phyloP scores from a whole-genome alignment of 1,140 invertebrate genomes.

The Callitettix versicolor region DNA sequence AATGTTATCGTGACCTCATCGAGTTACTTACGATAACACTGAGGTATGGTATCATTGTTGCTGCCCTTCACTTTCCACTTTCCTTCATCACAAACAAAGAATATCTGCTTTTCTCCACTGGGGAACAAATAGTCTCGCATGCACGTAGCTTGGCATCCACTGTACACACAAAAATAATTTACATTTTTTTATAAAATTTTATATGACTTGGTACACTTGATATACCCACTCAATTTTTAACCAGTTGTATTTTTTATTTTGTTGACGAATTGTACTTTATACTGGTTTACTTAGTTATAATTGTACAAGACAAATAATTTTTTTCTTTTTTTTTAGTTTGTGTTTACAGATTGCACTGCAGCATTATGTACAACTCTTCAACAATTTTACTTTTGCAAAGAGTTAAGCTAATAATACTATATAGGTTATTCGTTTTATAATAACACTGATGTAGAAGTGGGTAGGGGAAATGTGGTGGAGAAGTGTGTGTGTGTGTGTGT shows the following conservation, averaged over 20 bases:
- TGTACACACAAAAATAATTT: conserved; percentile 20
- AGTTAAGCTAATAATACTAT: no score
- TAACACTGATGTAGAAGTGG: no score
- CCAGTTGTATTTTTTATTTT: neutral
- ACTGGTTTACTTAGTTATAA: neutral
- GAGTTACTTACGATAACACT: conserved; percentile 47
- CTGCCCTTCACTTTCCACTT: conserved; percentile 43
- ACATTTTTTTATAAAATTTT: conserved; percentile 1
- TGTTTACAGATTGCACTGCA: no score
- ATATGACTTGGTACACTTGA: neutral
- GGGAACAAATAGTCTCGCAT: conserved; percentile 44
- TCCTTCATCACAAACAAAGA: conserved; percentile 40
- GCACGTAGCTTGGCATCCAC: conserved; percentile 45
- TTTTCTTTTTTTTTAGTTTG: neutral
- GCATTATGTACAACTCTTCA: no score
- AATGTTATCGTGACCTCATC: no score
- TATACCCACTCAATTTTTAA: no score
- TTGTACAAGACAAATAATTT: neutral
- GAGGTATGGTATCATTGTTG: conserved; percentile 38
- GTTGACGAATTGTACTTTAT: neutral
- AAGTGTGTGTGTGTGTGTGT: no score
- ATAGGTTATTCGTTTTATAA: no score
- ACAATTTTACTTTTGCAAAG: no score
- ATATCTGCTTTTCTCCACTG: conserved; percentile 39
- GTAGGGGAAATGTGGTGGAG: no score